Percentiles rank a stretch among this genome's conserved stretches.
Evolutionary conservation across 2,888 invertebrate genomes (phyloP).

Genomic region (Cryptocephalus moraei): DNA sequence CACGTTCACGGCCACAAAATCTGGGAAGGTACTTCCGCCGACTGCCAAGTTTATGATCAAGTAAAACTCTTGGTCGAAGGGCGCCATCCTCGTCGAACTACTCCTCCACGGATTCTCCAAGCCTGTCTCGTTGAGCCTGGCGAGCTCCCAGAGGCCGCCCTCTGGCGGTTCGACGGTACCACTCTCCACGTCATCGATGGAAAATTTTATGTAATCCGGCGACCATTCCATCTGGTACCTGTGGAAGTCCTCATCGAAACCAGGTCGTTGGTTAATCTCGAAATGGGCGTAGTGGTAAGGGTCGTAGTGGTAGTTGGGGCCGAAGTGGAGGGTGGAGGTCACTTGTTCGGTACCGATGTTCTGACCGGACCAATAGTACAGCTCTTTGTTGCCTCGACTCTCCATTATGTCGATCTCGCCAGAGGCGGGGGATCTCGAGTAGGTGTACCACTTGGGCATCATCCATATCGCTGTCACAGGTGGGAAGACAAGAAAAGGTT

Average conservation of each 20-base stretch:
- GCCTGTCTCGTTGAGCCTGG: slow-evolving; percentile 42
- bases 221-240: slow-evolving; percentile 59
- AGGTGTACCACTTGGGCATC: slow-evolving; percentile 51
- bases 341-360: slow-evolving; percentile 48
- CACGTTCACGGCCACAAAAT: slow-evolving; percentile 38
- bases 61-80: slow-evolving; percentile 58
- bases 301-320: slow-evolving; percentile 47
- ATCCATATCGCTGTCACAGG: slow-evolving; percentile 52
- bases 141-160: slow-evolving; percentile 53
- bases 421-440: slow-evolving; percentile 60
- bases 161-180: slow-evolving; percentile 43
- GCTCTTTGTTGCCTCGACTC: slow-evolving; percentile 50
- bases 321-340: slow-evolving; percentile 56
- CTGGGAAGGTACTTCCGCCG: slow-evolving; percentile 55
- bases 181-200: slow-evolving; percentile 42
- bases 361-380: slow-evolving; percentile 10
- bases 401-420: slow-evolving; percentile 65
- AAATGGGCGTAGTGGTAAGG: slow-evolving; percentile 45
- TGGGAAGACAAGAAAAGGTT: no score
- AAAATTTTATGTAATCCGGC: slow-evolving; percentile 41
- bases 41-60: slow-evolving; percentile 44
- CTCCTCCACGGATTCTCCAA: slow-evolving; percentile 46
- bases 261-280: slow-evolving; percentile 29
- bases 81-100: slow-evolving; percentile 46
- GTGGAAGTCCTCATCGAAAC: slow-evolving; percentile 50